Base-by-base conservation (phyloP, 2,888 invertebrate genomes). In the Heliconius cydno region DNA sequence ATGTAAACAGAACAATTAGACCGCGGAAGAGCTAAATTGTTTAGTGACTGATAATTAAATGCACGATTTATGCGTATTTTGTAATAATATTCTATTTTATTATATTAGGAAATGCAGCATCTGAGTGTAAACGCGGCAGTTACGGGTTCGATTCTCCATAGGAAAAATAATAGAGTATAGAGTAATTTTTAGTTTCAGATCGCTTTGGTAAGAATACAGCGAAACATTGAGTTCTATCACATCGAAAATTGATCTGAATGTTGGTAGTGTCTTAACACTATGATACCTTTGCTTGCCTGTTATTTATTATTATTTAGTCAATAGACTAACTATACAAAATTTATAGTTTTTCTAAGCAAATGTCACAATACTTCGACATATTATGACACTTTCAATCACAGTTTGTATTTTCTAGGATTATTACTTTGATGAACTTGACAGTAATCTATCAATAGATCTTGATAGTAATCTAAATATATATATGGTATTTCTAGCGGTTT, bases 1-100 rank as follows among this genome's bases (percentile, higher is more conserved):
- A 77, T 68, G 79, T 80, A 81, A 79, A 79, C 81, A 81, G 79
- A 81, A 79, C 77, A 81, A 79, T 81, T 81, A 79, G 79, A 74
- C 79, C 63, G 77, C 46, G 60, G 76, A 78, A 80, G 68, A 79
- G 38, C 72, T 46, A 74, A 70, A 76, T 60, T 30, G 65, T 60
- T 77, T 57, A 68, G 70, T 68, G 74, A 30, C 30, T 63, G n/a
- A 74, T 79, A 77, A 79, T 79, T 52, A 73, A 77, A 74, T 66
- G 28, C 34, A 66, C 41, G 67, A 78, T 78, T 78, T 66, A 77
- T 15, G 22, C 75, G 75, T 46, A 75, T 75, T 68, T 22, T 65
- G 70, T 63, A 41, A 68, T 60, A 22, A 25, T 41, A 70, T 41
- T 25, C 38, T 41, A 46, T 70, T 70, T 25, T 41, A 4, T 41